Evolutionary conservation across 2,888 invertebrate genomes (phyloP), one percentile per base, ranked within the genome.

Genomic region (Timandra comae): DNA sequence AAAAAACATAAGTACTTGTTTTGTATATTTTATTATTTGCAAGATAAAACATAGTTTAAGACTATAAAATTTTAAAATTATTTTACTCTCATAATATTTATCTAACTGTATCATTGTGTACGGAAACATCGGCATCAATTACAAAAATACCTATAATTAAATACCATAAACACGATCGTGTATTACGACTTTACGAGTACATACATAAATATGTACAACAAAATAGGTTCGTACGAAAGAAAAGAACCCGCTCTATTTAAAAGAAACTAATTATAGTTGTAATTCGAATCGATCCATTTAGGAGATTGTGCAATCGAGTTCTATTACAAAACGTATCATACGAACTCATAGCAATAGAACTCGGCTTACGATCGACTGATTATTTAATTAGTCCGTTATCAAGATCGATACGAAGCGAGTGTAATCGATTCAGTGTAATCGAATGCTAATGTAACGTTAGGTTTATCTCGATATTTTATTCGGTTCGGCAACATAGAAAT

Each of bases 271-370:
- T 79, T 79, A 75, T 71, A 77, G 66, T 63, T 56, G 67, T 73
- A 73, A 76, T 72, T 65, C 58, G 60, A 75, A 72, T 73, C 70
- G 70, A 78, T 78, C 75, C 69, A 71, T 74, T 77, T 76, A 67
- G 61, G 65, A 65, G 61, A 77, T 75, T 78, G 71, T 69, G 67
- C 69, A 76, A 81, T 63, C 63, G 60, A 56, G 53, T 63, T 71
- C 66, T 77, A 76, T 78, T 78, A 70, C 71, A 63, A 68, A 60
- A 63, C 61, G 68, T 69, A 71, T 75, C 68, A 63, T 69, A 63
- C 66, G 58, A 60, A 51, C 51, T 52, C 25, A n/a, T n/a, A n/a
- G n/a, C n/a, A 22, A 34, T 6, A 5, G 12, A 27, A 24, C 19
- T 11, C 8, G 58, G 55, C 45, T 56, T 63, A 58, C 57, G 63